These are phyloP conservation scores for Drosophila yakuba DNA, from an alignment of 1,140 invertebrate species.

Conservation along the genomic window DNA sequence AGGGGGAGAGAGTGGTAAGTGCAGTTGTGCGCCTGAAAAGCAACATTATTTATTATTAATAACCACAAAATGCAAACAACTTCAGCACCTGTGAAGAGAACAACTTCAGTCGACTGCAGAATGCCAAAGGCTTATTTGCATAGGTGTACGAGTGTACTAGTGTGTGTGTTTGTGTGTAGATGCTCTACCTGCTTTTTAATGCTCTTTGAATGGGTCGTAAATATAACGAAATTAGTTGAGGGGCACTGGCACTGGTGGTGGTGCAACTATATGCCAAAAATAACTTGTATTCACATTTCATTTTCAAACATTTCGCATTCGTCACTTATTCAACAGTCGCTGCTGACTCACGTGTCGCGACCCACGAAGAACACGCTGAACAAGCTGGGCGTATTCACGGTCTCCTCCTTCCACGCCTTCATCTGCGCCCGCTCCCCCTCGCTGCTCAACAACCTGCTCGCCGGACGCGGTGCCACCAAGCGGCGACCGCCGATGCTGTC, in stretches of 20 bases:
- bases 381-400: constrained; percentile 98
- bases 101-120: constrained; percentile 37
- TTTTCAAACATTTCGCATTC: constrained; percentile 21
- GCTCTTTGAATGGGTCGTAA: constrained; percentile 5
- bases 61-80: constrained; percentile 79
- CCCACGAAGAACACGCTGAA: constrained; percentile 97
- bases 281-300: constrained; percentile 26
- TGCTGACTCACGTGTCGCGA: constrained; percentile 97
- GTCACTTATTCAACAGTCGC: constrained; percentile 89
- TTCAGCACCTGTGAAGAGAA: constrained; percentile 51
- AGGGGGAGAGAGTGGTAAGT: constrained; percentile 12
- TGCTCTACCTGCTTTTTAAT: neutral
- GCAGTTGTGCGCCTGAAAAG: constrained; percentile 65
- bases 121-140: constrained; percentile 61
- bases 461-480: constrained; percentile 95
- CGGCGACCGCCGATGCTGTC: constrained; percentile 93
- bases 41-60: constrained; percentile 82
- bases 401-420: constrained; percentile 98
- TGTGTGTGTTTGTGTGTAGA: neutral
- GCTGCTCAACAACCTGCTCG: constrained; percentile 95
- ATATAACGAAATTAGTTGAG: constrained; percentile 26
- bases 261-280: constrained; percentile 6
- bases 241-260: neutral
- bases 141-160: constrained; percentile 10
- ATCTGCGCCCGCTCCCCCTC: constrained; percentile 97